phyloP scores from a whole-genome alignment of 2,888 invertebrate species.

The Agriopis leucophaearia region DNA sequence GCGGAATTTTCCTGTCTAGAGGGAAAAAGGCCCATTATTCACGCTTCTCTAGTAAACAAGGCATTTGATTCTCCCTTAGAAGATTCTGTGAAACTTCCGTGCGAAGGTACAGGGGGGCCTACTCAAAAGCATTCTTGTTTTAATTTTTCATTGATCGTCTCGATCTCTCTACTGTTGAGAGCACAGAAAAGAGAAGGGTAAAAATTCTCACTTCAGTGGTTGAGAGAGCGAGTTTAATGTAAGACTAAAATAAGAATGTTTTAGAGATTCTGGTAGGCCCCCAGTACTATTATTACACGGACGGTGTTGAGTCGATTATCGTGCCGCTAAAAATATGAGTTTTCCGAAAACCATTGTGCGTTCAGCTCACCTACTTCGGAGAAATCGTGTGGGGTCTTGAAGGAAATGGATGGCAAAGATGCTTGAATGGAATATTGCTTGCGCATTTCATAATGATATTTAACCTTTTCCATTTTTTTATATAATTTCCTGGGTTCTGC shows the following conservation, averaged over 20 bases:
- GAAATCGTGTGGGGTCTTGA: constrained; percentile 23
- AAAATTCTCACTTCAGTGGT: too few species aligned
- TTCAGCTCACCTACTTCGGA: constrained; percentile 22
- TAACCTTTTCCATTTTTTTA: background rate
- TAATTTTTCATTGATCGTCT: background rate
- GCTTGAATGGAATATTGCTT: background rate
- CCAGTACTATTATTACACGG: constrained; percentile 23
- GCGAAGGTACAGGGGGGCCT: constrained; percentile 5
- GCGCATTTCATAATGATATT: background rate
- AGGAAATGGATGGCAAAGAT: constrained; percentile 4
- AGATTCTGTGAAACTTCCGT: constrained; percentile 20
- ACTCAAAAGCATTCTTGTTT: background rate
- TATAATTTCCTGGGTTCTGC: too few species aligned
- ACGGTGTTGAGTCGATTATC: constrained; percentile 15
- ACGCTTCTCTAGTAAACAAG: constrained; percentile 25
- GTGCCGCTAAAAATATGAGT: constrained; percentile 32
- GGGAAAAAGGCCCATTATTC: constrained; percentile 26
- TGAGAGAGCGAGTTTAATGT: background rate
- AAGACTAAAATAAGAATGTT: background rate
- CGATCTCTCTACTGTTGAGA: background rate
- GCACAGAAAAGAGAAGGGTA: too few species aligned
- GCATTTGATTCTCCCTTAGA: constrained; percentile 21
- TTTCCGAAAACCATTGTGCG: constrained; percentile 35
- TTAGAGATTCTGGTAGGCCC: constrained; percentile 2
- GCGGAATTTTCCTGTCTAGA: constrained; percentile 9